These are phyloP conservation scores for Sympetrum striolatum DNA, from an alignment of 2,888 invertebrate genomes.

Conservation along the genomic window DNA sequence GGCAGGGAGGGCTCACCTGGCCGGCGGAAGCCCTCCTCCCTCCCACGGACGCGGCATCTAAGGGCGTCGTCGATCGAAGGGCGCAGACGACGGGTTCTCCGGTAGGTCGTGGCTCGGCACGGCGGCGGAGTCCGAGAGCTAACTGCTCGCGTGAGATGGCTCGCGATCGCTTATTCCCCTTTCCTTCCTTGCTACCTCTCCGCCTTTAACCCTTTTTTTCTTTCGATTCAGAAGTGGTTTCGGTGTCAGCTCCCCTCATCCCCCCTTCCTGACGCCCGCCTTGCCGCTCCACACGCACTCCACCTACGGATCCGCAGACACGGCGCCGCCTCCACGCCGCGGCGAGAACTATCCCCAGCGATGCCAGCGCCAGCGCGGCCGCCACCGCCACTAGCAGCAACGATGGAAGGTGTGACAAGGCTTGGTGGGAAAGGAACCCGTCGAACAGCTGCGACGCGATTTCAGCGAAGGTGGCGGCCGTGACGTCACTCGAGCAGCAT, in stretches of 20 bases:
- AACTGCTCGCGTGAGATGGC: constrained; percentile 6
- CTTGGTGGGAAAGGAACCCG: not conserved
- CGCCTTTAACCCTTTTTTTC: constrained; percentile 37
- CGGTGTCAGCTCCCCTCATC: constrained; percentile 12
- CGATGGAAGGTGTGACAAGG: not conserved
- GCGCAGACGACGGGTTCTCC: constrained; percentile 19
- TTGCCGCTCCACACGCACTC: not conserved
- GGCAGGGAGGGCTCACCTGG: constrained; percentile 37
- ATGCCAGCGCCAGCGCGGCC: not conserved
- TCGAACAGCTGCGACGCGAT: constrained; percentile 31
- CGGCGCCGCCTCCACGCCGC: not conserved
- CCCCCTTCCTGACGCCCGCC: constrained; percentile 12
- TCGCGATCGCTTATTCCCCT: not conserved
- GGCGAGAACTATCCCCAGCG: not conserved
- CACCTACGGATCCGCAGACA: not conserved
- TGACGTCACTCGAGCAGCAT: constrained; percentile 47
- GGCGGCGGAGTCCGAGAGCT: constrained; percentile 23
- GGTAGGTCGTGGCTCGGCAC: constrained; percentile 10
- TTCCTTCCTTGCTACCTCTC: constrained; percentile 12
- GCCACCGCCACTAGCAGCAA: not conserved
- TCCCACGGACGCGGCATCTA: constrained; percentile 40
- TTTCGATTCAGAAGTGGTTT: constrained; percentile 26
- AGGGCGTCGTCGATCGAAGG: constrained; percentile 43
- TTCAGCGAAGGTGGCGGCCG: constrained; percentile 36
- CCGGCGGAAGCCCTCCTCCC: constrained; percentile 35